Percentiles rank a stretch among this genome's conserved stretches.
phyloP scores from a whole-genome alignment of 2,888 invertebrate genomes.

The Napeogenes sylphis region DNA sequence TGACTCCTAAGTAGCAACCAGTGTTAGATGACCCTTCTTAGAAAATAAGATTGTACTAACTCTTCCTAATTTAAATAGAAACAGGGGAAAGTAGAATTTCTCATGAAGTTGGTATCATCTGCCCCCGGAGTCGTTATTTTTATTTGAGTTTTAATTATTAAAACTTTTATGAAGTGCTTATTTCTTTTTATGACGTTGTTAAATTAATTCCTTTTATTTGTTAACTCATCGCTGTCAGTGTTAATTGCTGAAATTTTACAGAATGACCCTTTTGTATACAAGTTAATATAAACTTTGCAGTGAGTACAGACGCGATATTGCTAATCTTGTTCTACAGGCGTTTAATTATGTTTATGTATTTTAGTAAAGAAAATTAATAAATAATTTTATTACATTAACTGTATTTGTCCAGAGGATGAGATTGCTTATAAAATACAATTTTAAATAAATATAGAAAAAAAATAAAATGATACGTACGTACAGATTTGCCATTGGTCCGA shows the following conservation, averaged over 20 bases:
- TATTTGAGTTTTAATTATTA: conserved; percentile 75
- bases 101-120: conserved; percentile 41
- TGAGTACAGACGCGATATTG: conserved; percentile 18
- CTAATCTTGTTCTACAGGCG: conserved; percentile 26
- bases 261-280: conserved; percentile 33
- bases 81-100: conserved; percentile 29
- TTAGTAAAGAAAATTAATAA: background rate
- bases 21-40: conserved; percentile 39
- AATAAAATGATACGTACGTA: too few species aligned
- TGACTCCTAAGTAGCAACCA: conserved; percentile 45
- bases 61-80: conserved; percentile 18
- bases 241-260: conserved; percentile 45
- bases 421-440: too few species aligned
- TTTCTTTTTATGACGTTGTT: conserved; percentile 74
- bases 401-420: too few species aligned
- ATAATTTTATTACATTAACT: too few species aligned
- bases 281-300: conserved; percentile 22
- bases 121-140: conserved; percentile 61
- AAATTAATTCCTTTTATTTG: conserved; percentile 75
- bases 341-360: conserved; percentile 1
- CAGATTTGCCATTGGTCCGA: too few species aligned
- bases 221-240: conserved; percentile 53
- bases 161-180: conserved; percentile 77
- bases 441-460: too few species aligned
- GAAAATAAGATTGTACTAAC: conserved; percentile 30